Conservation (phyloP, 2,888 invertebrate genomes). For the Cetonia aurata region DNA sequence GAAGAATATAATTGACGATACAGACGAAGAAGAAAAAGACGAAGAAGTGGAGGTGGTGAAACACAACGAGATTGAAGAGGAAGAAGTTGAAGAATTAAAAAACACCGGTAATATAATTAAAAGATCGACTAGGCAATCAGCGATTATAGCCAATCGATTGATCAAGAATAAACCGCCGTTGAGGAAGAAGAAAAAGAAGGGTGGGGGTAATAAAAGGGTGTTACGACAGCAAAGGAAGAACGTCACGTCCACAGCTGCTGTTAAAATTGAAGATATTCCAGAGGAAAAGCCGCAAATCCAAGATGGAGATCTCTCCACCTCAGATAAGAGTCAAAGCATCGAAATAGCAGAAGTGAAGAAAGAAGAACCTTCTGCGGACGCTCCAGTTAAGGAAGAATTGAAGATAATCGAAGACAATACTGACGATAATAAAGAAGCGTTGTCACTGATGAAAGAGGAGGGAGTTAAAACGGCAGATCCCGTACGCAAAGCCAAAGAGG, state of each 20-base stretch:
- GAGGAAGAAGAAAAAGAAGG: background rate
- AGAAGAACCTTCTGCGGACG: conserved; percentile 45
- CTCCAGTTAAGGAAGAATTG: conserved; percentile 30
- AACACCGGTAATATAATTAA: background rate
- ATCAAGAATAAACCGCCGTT: conserved; percentile 1
- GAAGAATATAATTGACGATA: conserved; percentile 32
- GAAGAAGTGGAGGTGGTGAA: background rate
- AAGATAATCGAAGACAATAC: conserved; percentile 29
- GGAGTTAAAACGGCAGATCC: conserved; percentile 19
- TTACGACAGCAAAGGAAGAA: conserved; percentile 30
- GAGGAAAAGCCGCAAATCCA: conserved; percentile 35
- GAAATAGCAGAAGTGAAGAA: conserved; percentile 63
- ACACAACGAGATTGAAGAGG: background rate
- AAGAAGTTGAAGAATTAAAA: background rate
- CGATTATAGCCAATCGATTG: conserved; percentile 16
- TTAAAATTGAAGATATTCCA: conserved; percentile 47
- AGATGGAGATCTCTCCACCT: conserved; percentile 40
- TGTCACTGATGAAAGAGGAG: conserved; percentile 37
- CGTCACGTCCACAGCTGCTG: conserved; percentile 35
- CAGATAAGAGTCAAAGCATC: conserved; percentile 64
- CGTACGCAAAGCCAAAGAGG: conserved; percentile 40
- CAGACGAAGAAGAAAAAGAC: conserved; percentile 28
- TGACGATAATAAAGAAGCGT: no score
- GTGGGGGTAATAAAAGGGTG: background rate
- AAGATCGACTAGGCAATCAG: conserved; percentile 13